Evolutionary conservation across 2,888 invertebrate genomes (phyloP).

Genomic region (Esperia sulphurella): DNA sequence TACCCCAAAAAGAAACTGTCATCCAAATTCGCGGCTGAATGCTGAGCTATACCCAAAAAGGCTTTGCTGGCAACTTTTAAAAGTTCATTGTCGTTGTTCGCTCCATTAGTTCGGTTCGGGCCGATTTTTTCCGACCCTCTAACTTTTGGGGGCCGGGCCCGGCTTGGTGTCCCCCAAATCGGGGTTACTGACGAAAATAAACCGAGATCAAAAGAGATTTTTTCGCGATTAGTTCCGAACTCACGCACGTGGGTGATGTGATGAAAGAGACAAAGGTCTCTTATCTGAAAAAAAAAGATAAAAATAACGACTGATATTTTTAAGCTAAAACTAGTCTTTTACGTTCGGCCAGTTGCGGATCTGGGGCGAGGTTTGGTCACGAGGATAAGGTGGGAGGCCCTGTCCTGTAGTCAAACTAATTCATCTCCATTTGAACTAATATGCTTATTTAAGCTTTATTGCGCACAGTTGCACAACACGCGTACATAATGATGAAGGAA

Average conservation of each 20-base stretch:
- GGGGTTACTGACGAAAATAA: conserved; percentile 46
- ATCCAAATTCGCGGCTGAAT: conserved; percentile 2
- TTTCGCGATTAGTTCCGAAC: conserved; percentile 36
- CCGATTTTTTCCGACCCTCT: conserved; percentile 53
- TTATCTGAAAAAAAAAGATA: neutral
- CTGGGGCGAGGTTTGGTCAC: too few relatives aligned
- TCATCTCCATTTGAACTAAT: too few relatives aligned
- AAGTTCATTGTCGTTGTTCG: conserved; percentile 54
- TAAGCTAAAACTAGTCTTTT: neutral
- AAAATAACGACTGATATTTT: neutral
- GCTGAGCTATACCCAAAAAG: conserved; percentile 18
- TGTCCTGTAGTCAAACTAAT: too few relatives aligned
- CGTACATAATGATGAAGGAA: too few relatives aligned
- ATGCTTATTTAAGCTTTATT: too few relatives aligned
- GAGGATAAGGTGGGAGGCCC: too few relatives aligned
- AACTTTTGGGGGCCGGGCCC: conserved; percentile 40
- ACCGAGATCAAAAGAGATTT: conserved; percentile 47
- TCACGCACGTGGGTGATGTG: neutral
- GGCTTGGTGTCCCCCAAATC: conserved; percentile 22
- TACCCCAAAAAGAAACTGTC: conserved; percentile 8
- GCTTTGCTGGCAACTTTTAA: conserved; percentile 45
- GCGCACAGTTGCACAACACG: too few relatives aligned
- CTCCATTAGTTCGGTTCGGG: conserved; percentile 64
- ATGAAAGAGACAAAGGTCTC: neutral
- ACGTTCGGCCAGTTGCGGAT: too few relatives aligned